Percentiles rank a stretch among this genome's conserved stretches.
phyloP scores from a whole-genome alignment of 2,797 vertebrate species.

The Podarcis siculus region DNA sequence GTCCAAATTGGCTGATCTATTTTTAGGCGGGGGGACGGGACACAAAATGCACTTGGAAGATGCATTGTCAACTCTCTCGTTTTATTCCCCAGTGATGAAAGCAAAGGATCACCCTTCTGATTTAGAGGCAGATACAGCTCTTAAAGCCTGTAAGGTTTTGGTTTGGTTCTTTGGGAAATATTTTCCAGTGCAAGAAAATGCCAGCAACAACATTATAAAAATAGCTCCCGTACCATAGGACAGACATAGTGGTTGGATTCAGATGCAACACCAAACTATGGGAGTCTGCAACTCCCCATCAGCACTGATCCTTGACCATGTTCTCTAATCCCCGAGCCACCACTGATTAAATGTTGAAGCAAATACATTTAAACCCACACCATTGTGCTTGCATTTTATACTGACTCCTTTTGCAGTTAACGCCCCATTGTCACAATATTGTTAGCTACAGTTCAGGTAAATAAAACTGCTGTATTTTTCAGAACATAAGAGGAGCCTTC shows the following conservation, averaged over 20 bases:
- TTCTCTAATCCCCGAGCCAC: too few relatives aligned
- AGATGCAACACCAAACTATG: not conserved
- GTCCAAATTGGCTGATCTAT: constrained; percentile 34
- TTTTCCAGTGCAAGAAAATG: constrained; percentile 16
- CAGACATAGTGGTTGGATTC: not conserved
- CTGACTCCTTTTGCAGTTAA: not conserved
- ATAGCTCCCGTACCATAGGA: not conserved
- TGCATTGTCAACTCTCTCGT: not conserved
- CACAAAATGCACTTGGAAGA: constrained; percentile 45
- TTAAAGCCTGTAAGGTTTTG: not conserved
- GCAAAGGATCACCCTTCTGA: constrained; percentile 12
- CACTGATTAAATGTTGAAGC: not conserved
- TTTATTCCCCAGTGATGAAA: constrained; percentile 25
- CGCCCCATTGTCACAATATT: too few relatives aligned
- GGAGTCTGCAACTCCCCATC: not conserved
- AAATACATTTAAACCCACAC: not conserved
- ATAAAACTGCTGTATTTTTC: not conserved
- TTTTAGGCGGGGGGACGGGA: too few relatives aligned
- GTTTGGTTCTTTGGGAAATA: not conserved
- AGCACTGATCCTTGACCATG: not conserved
- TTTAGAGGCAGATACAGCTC: not conserved
- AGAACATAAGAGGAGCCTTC: not conserved
- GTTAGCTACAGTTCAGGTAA: not conserved
- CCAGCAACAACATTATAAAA: not conserved
- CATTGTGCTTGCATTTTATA: not conserved